Conservation (phyloP, 2,888 invertebrate genomes). For the Agrotis ipsilon region DNA sequence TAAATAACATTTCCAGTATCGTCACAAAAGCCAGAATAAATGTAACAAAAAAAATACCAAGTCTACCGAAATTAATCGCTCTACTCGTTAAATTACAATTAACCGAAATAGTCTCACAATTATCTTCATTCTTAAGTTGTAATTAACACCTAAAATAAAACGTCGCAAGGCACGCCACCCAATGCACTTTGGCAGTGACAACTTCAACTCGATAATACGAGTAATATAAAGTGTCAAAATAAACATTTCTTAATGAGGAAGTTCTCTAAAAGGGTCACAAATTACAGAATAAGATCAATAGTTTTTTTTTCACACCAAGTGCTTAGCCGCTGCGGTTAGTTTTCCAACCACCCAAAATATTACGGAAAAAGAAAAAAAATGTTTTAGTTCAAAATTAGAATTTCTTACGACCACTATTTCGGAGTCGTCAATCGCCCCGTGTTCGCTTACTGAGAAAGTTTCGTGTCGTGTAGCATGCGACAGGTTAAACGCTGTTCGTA, state of each 20-base stretch:
- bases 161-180: constrained; percentile 13
- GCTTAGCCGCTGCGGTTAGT: constrained; percentile 48
- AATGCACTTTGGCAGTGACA: constrained; percentile 10
- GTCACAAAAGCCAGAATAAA: neutral
- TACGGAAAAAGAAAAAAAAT: constrained; percentile 67
- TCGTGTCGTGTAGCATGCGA: constrained; percentile 64
- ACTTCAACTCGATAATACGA: constrained; percentile 17
- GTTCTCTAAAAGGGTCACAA: constrained; percentile 58
- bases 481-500: constrained; percentile 67
- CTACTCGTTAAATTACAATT: constrained; percentile 3
- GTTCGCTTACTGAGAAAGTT: constrained; percentile 76
- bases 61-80: constrained; percentile 23
- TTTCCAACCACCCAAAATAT: constrained; percentile 69
- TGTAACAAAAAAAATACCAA: neutral
- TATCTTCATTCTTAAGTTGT: constrained; percentile 6
- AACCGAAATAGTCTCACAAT: neutral
- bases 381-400: constrained; percentile 81
- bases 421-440: constrained; percentile 80
- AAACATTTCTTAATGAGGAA: constrained; percentile 50
- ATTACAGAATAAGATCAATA: constrained; percentile 64
- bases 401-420: constrained; percentile 83
- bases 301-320: constrained; percentile 58
- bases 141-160: constrained; percentile 32
- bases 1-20: neutral
- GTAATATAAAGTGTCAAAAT: constrained; percentile 23